A percentile compares a stretch with the other conserved stretches of the same genome.
Conservation (phyloP, 30 jellyfish, hydroid and myxozoan genomes). For the Rhopilema esculentum region DNA sequence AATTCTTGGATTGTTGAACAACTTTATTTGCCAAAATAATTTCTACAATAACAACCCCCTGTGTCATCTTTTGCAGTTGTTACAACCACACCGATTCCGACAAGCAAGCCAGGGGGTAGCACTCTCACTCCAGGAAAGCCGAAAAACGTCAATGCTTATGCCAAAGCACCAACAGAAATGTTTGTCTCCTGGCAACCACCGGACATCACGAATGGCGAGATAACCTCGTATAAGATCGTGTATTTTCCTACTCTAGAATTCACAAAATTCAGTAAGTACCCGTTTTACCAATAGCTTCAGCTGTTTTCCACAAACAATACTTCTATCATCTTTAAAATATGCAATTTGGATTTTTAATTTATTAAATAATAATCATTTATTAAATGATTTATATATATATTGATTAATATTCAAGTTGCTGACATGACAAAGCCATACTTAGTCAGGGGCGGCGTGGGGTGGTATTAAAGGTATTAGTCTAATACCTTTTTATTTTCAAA, state of each 20-base stretch:
- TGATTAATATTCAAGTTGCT: too few relatives aligned
- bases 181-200: constrained; percentile 87
- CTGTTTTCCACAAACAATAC: too few relatives aligned
- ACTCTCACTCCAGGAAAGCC: constrained; percentile 78
- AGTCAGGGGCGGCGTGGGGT: too few relatives aligned
- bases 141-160: constrained; percentile 70
- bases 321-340: too few relatives aligned
- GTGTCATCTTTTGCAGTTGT: not conserved
- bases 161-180: constrained; percentile 66
- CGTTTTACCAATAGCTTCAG: too few relatives aligned
- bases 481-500: too few relatives aligned
- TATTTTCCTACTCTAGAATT: constrained; percentile 22
- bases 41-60: not conserved
- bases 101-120: constrained; percentile 37
- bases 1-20: too few relatives aligned
- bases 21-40: not conserved
- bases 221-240: constrained; percentile 43
- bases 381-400: too few relatives aligned
- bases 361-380: too few relatives aligned
- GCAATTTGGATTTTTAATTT: too few relatives aligned
- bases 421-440: too few relatives aligned
- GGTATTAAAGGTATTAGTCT: too few relatives aligned
- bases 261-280: constrained; percentile 5
- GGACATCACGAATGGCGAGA: constrained; percentile 80
- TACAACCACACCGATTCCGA: constrained; percentile 50